Conservation (phyloP, 2,888 invertebrate genomes). For the Calameuta pallipes region DNA sequence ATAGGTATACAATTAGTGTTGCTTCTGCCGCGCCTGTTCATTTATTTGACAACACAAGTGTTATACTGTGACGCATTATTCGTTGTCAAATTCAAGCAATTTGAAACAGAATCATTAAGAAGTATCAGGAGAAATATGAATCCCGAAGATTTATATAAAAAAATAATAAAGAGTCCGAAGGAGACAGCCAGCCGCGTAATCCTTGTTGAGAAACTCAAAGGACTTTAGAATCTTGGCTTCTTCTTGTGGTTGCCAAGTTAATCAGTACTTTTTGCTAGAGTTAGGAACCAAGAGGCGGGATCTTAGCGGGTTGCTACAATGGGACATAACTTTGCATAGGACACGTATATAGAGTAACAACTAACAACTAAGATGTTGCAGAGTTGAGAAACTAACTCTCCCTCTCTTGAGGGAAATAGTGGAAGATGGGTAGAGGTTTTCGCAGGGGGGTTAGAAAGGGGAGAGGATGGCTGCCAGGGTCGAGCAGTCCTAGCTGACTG, state of each 20-base stretch:
- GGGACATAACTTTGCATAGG: conserved; percentile 59
- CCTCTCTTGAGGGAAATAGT: conserved; percentile 18
- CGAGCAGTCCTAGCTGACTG: conserved; percentile 48
- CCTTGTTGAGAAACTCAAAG: neutral
- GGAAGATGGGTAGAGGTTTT: conserved; percentile 10
- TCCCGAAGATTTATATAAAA: neutral
- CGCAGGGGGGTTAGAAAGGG: neutral
- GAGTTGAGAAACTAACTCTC: conserved; percentile 48
- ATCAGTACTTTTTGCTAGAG: conserved; percentile 47
- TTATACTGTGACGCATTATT: no score
- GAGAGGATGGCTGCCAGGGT: conserved; percentile 38
- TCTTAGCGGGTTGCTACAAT: conserved; percentile 48
- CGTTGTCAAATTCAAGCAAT: no score
- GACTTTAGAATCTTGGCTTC: conserved; percentile 24
- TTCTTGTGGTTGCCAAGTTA: conserved; percentile 44
- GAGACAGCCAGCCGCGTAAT: neutral
- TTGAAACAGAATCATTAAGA: no score
- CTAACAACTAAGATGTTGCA: conserved; percentile 63
- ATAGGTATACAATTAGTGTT: neutral
- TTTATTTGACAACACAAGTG: no score
- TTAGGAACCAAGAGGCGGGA: conserved; percentile 15
- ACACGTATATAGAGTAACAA: conserved; percentile 56
- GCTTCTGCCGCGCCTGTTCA: no score
- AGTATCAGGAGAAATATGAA: neutral
- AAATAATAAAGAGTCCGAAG: neutral